Evolutionary conservation across 1,140 invertebrate species (phyloP), one percentile per base, ranked within the genome.

Genomic region (Frieseomelitta varia): DNA sequence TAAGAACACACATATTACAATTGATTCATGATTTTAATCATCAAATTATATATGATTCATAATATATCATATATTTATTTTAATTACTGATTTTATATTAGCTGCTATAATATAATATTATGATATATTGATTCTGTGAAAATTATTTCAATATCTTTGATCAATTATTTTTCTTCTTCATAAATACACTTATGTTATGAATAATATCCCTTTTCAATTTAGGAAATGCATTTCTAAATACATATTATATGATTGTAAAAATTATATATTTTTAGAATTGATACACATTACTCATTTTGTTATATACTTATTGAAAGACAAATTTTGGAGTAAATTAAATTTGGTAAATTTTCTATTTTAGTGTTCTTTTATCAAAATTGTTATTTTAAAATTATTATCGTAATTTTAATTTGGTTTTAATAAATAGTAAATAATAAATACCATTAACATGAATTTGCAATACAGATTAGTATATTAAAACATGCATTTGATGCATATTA

Each of bases 301-400:
- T 47, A 71, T 71, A 6, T 72, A 39, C 14, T 21, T 55, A 84
- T n/a, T 21, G 1, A 84, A 72, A 51, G 14, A 8, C n/a, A 2
- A 47, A 1, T 71, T 51, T 61, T 69, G 17, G 24, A 21, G 14
- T 61, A 71, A 69, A 85, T 71, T 78, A 34, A 4, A 71, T 19
- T 86, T 81, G 63, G 21, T n/a, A 61, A 80, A 21, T 47, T 58
- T 58, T 53, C 47, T 27, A 51, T n/a, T 56, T 30, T n/a, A 63
- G 14, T 56, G n/a, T 34, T 34, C 14, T 58, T 27, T 17, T 56
- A 2, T 73, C 14, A 55, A 55, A 21, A 55, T 17, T 56, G 51
- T 19, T 73, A 72, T 30, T 75, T 53, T 81, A 55, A 55, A 21
- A 55, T 17, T 56, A 51, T 19, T 73, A 72, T 69, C 47, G 8